Percentiles rank a stretch among this genome's conserved stretches.
Conservation (phyloP, 2,888 invertebrate species). For the Agapostemon virescens region DNA sequence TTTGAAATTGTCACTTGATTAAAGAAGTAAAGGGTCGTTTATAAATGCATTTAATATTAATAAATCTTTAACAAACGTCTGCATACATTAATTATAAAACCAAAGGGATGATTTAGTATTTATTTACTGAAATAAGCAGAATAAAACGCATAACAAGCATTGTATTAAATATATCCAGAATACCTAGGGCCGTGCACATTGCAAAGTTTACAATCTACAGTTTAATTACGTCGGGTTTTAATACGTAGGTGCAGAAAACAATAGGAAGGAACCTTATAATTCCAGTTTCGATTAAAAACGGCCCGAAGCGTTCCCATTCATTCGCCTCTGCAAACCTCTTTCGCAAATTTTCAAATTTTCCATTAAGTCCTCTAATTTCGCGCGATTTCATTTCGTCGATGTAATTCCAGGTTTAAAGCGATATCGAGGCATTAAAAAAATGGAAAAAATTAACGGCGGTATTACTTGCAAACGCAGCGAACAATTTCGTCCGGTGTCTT, state of each 20-base stretch:
- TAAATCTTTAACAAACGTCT: not conserved
- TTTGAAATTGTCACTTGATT: too few relatives aligned
- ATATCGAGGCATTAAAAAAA: not conserved
- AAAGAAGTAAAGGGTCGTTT: not conserved
- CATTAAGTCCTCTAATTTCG: not conserved
- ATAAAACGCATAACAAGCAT: not conserved
- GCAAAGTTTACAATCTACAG: not conserved
- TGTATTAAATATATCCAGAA: too few relatives aligned
- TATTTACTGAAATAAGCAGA: not conserved
- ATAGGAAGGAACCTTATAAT: not conserved
- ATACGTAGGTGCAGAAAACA: not conserved
- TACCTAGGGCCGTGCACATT: too few relatives aligned
- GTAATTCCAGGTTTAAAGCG: slow-evolving; percentile 6
- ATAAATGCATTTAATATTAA: not conserved
- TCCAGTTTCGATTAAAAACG: slow-evolving; percentile 5
- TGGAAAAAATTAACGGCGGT: not conserved
- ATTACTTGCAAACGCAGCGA: slow-evolving; percentile 10
- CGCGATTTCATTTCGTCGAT: not conserved
- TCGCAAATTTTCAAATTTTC: slow-evolving; percentile 7
- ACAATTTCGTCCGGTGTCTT: slow-evolving; percentile 25
- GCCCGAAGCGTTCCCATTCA: not conserved
- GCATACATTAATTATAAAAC: not conserved
- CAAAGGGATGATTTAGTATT: not conserved
- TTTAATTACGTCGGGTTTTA: not conserved
- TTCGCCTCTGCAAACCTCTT: not conserved